Evolutionary conservation across 2,888 invertebrate species (phyloP).

Genomic region (Drosophila helvetica): DNA sequence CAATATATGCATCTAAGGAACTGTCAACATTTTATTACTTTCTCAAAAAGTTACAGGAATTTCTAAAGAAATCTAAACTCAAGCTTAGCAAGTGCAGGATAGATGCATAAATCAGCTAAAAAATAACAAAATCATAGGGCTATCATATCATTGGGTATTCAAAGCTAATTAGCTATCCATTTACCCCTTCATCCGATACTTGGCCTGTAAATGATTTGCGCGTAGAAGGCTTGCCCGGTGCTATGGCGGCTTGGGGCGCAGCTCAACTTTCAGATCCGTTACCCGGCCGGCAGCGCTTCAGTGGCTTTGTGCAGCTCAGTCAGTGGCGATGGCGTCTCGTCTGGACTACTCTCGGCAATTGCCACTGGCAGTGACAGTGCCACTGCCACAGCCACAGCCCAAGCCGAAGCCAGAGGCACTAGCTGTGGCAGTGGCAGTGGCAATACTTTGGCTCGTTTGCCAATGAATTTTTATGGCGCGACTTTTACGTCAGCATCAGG

Average conservation of each 20-base stretch:
- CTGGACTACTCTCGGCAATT: conserved; percentile 52
- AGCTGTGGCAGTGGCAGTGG: background rate
- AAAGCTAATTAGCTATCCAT: background rate
- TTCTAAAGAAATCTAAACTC: too few relatives aligned
- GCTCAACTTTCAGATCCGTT: conserved; percentile 49
- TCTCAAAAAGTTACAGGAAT: too few relatives aligned
- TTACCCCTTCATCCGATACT: background rate
- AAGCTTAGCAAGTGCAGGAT: too few relatives aligned
- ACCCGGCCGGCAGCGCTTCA: conserved; percentile 16
- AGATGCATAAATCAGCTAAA: too few relatives aligned
- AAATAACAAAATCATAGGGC: too few relatives aligned
- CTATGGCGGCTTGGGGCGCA: background rate
- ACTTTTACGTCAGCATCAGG: conserved; percentile 56
- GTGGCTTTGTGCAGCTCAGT: conserved; percentile 40
- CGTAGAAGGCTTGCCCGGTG: conserved; percentile 29
- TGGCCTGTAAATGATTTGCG: conserved; percentile 50
- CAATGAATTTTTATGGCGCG: conserved; percentile 77
- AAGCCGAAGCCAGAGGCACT: too few relatives aligned
- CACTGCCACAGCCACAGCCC: conserved; percentile 1
- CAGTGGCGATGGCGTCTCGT: conserved; percentile 28
- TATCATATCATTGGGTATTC: too few relatives aligned
- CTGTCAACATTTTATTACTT: too few relatives aligned
- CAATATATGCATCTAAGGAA: too few relatives aligned
- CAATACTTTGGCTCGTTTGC: conserved; percentile 67
- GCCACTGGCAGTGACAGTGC: conserved; percentile 27